A percentile compares a stretch with the other conserved stretches of the same genome.
phyloP scores from a whole-genome alignment of 2,113 vertebrate genomes.

The Chaetura pelagica region DNA sequence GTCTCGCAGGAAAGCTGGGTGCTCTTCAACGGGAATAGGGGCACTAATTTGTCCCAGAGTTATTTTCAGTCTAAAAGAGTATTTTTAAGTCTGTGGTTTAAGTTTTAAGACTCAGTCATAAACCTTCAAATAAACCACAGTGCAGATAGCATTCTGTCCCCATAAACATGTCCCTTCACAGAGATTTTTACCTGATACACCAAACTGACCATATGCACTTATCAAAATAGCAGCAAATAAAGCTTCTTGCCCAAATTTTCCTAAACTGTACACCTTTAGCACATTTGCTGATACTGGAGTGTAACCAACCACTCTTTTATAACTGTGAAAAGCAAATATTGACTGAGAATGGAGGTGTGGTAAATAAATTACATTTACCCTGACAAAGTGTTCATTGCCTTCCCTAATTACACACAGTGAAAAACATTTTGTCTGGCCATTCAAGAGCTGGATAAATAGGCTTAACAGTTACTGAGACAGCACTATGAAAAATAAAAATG shows the following conservation, averaged over 20 bases:
- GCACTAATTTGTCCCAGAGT: neutral
- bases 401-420: conserved; percentile 51
- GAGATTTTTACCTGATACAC: neutral
- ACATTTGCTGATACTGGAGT: neutral
- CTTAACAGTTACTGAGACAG: conserved; percentile 1
- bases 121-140: neutral
- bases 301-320: conserved; percentile 31
- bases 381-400: conserved; percentile 46
- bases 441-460: conserved; percentile 53
- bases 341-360: conserved; percentile 23
- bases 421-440: conserved; percentile 45
- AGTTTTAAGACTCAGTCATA: neutral
- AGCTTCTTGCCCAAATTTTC: neutral
- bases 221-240: neutral
- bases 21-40: neutral
- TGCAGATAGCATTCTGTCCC: neutral
- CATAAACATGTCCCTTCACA: neutral
- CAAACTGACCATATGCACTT: neutral
- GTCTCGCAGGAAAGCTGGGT: fast-evolving
- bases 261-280: neutral
- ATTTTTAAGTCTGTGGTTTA: neutral
- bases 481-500: conserved; percentile 32
- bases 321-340: conserved; percentile 67
- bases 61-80: neutral
- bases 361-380: conserved; percentile 67